Evolutionary conservation across 2,888 invertebrate species (phyloP), one percentile per base, ranked within the genome.

Genomic region (Melinopterus prodromus): DNA sequence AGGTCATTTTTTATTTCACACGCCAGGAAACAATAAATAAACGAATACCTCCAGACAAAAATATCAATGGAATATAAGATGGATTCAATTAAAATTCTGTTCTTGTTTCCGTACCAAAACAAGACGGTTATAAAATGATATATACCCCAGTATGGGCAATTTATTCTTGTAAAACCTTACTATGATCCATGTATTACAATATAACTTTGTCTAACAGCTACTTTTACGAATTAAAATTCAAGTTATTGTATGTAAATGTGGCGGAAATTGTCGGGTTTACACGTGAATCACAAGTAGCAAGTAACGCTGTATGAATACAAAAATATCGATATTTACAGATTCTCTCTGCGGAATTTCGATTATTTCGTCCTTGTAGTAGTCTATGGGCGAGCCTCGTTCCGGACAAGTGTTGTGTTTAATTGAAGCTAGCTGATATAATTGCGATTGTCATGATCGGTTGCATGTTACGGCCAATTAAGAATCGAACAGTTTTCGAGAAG

Each of bases 211-310:
- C 53, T 53, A 53, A 53, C 12, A 53, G 53, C 1, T 53, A 53
- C 3, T 53, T 53, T 78, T 75, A 78, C 69, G 74, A 53, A 75
- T 78, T 78, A 74, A 74, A 78, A 78, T 78, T 78, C 74, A 74
- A 75, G 70, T 82, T 79, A 80, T 80, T 82, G 80, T 82, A 81
- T 82, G 82, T 77, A 80, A 82, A 82, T 80, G 77, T 76, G 77
- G 70, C 78, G 80, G 82, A 82, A 82, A 76, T 77, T 79, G 72
- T 78, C 70, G 75, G 78, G 53, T 53, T 53, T 53, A 53, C 53
- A 53, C 53, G 53, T 53, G 53, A 80, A 78, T 80, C 76, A 77
- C 77, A 80, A 80, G 53, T 53, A 53, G 53, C 53, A 53, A 53
- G 53, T 53, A 12, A 9, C 7, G 7, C 9, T 53, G 1, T 53